Conservation (phyloP, 2,113 vertebrate species). For the Myiagra hebetior region DNA sequence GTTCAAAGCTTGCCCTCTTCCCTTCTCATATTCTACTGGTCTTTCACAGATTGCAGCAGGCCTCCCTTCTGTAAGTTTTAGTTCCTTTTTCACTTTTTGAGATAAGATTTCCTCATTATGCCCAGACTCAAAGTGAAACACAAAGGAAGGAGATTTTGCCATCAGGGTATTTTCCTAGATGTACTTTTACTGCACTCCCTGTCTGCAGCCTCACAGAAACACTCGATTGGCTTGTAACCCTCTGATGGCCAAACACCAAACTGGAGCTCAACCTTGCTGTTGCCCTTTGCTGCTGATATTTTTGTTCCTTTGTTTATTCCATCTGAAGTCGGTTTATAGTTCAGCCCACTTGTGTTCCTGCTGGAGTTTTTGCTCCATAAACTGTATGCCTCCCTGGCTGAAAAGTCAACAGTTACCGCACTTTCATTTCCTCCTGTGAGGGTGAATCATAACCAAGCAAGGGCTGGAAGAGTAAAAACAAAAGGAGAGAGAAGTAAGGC, state of each 20-base stretch:
- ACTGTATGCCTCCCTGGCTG: conserved; percentile 3
- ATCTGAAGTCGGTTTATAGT: not conserved
- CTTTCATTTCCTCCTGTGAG: conserved; percentile 47
- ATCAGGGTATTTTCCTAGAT: not conserved
- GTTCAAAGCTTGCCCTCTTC: not conserved
- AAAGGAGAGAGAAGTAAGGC: not conserved
- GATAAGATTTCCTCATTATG: not conserved
- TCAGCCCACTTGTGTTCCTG: conserved; percentile 8
- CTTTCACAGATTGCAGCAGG: not conserved
- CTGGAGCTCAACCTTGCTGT: not conserved
- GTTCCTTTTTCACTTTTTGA: not conserved
- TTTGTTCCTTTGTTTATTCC: conserved; percentile 25
- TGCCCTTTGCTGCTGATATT: not conserved
- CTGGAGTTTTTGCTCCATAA: conserved; percentile 40
- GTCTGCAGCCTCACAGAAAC: not conserved
- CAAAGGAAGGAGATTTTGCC: not conserved
- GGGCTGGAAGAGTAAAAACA: not conserved
- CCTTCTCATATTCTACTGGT: not conserved
- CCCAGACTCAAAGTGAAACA: not conserved
- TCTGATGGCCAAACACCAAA: not conserved
- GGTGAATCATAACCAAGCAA: conserved; percentile 49
- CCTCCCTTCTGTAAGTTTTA: not conserved
- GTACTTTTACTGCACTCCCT: not conserved
- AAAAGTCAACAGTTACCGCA: conserved; percentile 50
- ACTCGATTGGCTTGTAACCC: not conserved